These are phyloP conservation scores for Eurypyga helias DNA, from an alignment of 2,113 vertebrate genomes.

Conservation along the genomic window DNA sequence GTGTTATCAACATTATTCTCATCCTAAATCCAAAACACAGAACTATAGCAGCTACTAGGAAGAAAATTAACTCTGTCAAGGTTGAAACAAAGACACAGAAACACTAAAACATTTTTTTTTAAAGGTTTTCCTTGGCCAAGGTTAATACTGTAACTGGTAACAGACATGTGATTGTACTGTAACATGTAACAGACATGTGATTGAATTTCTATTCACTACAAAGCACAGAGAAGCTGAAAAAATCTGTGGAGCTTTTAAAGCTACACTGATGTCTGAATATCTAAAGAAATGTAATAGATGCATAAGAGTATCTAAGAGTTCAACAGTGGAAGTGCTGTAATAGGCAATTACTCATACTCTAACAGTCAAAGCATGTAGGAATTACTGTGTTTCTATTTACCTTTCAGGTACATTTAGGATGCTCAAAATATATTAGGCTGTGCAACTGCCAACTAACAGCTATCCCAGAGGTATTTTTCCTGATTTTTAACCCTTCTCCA, in stretches of 20 bases:
- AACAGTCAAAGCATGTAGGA: neutral
- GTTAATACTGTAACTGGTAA: neutral
- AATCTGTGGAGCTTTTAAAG: neutral
- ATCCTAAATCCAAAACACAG: no score
- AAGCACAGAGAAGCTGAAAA: neutral
- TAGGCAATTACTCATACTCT: neutral
- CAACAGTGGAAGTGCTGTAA: neutral
- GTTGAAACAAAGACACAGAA: neutral
- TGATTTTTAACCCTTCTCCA: neutral
- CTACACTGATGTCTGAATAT: neutral
- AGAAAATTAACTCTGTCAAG: no score
- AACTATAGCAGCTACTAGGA: no score
- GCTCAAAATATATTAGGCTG: neutral
- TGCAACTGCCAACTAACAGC: neutral
- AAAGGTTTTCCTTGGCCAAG: neutral
- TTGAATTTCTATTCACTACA: neutral
- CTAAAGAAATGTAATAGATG: neutral
- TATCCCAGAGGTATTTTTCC: neutral
- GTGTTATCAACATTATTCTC: no score
- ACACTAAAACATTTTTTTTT: neutral
- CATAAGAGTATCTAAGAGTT: neutral
- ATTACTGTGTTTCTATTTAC: neutral
- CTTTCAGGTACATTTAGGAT: neutral
- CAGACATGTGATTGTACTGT: neutral
- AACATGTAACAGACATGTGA: neutral